Evolutionary conservation across 2,113 vertebrate genomes (phyloP), one percentile per base, ranked within the genome.

Genomic region (Microtus montanus): DNA sequence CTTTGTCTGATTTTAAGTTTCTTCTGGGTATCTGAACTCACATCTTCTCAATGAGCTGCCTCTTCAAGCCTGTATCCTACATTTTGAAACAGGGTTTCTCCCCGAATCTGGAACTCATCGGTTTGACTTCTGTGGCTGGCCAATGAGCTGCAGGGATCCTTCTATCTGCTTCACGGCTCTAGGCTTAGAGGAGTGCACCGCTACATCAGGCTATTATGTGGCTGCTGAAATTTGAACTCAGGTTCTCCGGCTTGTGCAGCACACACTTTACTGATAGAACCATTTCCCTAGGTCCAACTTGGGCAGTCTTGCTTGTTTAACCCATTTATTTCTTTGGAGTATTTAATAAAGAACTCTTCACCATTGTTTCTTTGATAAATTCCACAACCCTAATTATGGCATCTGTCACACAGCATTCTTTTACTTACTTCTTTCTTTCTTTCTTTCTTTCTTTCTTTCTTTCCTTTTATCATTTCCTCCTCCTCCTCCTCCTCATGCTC

Each of bases 401-500:
- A 1, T 44, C 0, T 7, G 49, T 5, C n/a, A 24, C 1, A 30
- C 2, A 15, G 9, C n/a, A 4, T 58, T 75, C 28, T 82, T 49
- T 68, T 8, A n/a, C 74, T 4, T 4, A n/a, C n/a, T n/a, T n/a
- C 44, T 44, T 44, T 44, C 44, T 44, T 3, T 4, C 41, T 49
- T 84, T 41, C 41, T 74, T 84, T 41, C 41, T 74, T 3, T 4
- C 41, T 49, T 84, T 41, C 41, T 74, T 26, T n/a, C 70, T 11
- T 78, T 17, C 44, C 15, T 8, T 78, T 17, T 14, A 49, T 49
- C 2, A 17, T 33, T 30, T 20, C 47, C 4, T 20, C 17, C 6
- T 44, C 26, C 6, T 44, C 26, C 33, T 79, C 26, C 33, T 79
- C 47, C 4, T 33, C 75, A 14, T 22, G 9, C 6, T 47, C 26